These are phyloP conservation scores for Drosophila sulfurigaster DNA, from an alignment of 1,140 invertebrate species.

Conservation along the genomic window DNA sequence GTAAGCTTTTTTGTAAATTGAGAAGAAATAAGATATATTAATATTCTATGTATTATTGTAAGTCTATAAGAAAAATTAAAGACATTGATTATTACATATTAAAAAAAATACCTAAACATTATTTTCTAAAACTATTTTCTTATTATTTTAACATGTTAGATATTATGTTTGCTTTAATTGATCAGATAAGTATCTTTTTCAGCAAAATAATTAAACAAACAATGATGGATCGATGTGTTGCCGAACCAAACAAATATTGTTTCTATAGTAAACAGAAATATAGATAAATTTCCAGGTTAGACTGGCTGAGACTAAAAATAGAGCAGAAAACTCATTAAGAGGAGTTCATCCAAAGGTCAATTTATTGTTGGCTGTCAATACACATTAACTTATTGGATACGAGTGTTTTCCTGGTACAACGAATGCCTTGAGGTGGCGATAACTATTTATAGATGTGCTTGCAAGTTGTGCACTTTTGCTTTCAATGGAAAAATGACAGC, in stretches of 20 bases:
- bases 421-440: slow-evolving; percentile 33
- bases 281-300: slow-evolving; percentile 5
- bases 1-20: too few species aligned
- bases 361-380: slow-evolving; percentile 11
- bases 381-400: slow-evolving; percentile 11
- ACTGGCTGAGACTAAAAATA: slow-evolving; percentile 31
- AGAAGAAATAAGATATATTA: too few species aligned
- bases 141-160: too few species aligned
- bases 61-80: too few species aligned
- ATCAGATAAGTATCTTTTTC: too few species aligned
- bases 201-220: slow-evolving; percentile 26
- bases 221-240: slow-evolving; percentile 52
- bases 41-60: too few species aligned
- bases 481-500: slow-evolving; percentile 46
- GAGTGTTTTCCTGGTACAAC: slow-evolving; percentile 8
- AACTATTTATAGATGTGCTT: slow-evolving; percentile 38
- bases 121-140: too few species aligned
- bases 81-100: too few species aligned
- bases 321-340: slow-evolving; percentile 45
- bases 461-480: slow-evolving; percentile 65
- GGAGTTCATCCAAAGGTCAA: slow-evolving; percentile 45
- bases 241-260: neutral
- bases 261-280: neutral
- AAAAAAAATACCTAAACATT: too few species aligned
- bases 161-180: too few species aligned